These are phyloP conservation scores for Monopterus albus DNA, from an alignment of 2,113 vertebrate species.

Conservation along the genomic window DNA sequence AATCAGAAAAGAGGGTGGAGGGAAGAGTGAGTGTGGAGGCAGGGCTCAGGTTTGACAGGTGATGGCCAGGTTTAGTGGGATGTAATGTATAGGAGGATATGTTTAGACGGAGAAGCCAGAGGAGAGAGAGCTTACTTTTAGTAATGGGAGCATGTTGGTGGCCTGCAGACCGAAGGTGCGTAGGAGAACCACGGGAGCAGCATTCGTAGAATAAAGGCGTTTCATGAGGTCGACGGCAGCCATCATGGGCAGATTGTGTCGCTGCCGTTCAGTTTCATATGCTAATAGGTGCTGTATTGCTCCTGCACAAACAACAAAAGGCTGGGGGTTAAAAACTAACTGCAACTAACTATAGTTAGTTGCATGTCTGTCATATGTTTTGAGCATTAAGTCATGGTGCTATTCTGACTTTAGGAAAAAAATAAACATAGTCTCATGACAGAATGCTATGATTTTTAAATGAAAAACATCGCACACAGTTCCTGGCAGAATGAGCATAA, in stretches of 20 bases:
- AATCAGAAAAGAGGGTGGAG: conserved; percentile 77
- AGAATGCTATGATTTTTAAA: conserved; percentile 50
- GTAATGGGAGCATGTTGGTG: conserved; percentile 87
- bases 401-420: conserved; percentile 43
- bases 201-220: conserved; percentile 90
- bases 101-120: background rate
- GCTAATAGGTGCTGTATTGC: conserved; percentile 90
- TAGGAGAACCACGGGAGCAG: conserved; percentile 88
- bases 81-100: conserved; percentile 1
- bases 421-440: conserved; percentile 39
- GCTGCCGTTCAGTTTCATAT: conserved; percentile 93
- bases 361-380: conserved; percentile 40
- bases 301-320: conserved; percentile 78
- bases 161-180: conserved; percentile 93
- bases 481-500: conserved; percentile 44
- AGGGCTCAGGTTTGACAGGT: conserved; percentile 67
- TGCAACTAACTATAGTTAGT: no score
- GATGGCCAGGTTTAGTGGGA: conserved; percentile 31
- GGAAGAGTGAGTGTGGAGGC: conserved; percentile 54
- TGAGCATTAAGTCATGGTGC: conserved; percentile 40
- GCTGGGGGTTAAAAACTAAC: conserved; percentile 15
- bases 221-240: conserved; percentile 90
- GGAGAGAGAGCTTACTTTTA: conserved; percentile 86
- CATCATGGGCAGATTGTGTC: conserved; percentile 93
- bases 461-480: conserved; percentile 39